phyloP scores from a whole-genome alignment of 2,888 invertebrate genomes.

The Poecilobothrus nobilitatus region DNA sequence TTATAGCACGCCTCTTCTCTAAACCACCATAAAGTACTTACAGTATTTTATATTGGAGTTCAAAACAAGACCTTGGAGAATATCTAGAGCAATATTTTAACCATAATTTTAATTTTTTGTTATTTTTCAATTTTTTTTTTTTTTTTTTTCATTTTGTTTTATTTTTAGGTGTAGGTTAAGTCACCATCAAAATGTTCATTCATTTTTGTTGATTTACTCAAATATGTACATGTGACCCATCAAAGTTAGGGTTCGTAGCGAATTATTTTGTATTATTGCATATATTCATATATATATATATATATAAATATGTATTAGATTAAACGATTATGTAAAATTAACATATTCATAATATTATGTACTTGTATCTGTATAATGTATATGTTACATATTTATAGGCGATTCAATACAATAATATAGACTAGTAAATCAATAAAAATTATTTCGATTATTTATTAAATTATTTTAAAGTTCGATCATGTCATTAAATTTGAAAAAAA shows the following conservation, averaged over 20 bases:
- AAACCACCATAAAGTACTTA: not conserved
- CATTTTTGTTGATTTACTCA: too few relatives aligned
- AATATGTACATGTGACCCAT: not conserved
- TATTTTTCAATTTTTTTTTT: not conserved
- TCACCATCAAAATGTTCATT: not conserved
- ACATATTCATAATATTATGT: too few relatives aligned
- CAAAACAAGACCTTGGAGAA: not conserved
- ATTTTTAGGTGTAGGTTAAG: constrained; percentile 4
- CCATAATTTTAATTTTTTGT: not conserved
- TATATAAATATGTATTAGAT: too few relatives aligned
- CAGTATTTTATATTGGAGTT: not conserved
- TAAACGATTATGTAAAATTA: too few relatives aligned
- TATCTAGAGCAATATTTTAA: not conserved
- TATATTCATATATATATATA: not conserved
- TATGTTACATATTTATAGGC: too few relatives aligned
- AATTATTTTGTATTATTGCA: not conserved
- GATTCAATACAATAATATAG: too few relatives aligned
- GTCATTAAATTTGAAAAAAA: not conserved
- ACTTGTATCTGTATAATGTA: too few relatives aligned
- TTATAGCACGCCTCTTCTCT: not conserved
- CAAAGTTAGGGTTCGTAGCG: not conserved
- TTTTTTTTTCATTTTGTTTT: not conserved
- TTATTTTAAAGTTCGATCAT: not conserved
- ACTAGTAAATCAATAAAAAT: not conserved
- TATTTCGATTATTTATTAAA: not conserved